Base-by-base conservation (phyloP, 2,888 invertebrate genomes). In the Norana najaformis region DNA sequence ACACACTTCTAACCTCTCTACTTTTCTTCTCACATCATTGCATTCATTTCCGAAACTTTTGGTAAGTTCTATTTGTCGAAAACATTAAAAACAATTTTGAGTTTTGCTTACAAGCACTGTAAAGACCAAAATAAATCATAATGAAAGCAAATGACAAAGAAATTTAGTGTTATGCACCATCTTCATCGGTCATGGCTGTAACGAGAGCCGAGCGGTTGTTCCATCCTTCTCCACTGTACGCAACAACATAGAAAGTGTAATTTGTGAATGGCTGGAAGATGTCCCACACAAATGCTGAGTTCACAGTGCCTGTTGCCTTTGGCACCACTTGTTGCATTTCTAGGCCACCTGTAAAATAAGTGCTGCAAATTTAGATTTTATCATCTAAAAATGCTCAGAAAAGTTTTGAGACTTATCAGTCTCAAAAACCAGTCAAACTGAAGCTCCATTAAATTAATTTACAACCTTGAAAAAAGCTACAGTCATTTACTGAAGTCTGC, bases 131-230 rank as follows among this genome's bases (percentile, higher is more conserved):
- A 41, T 69, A 69, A 30, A 69, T 69, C n/a, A 30, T 13, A 69
- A 53, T 30, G 30, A 53, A 53, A 11, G 3, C 23, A 2, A 30
- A 4, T 13, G 18, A 13, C 18, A 41, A 41, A 41, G 69, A 3
- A n/a, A 8, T 13, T n/a, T n/a, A 30, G 13, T 69, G 69, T 69
- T 85, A 38, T 91, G 89, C 90, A 92, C 92, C 90, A 82, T 88
- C 92, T 89, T 91, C 91, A 35, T 37, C 89, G 14, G 92, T 92
- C 83, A 90, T 36, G 83, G 90, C 89, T 14, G 96, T 95, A 91
- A 97, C 96, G 90, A 95, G 95, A 88, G 96, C 95, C 0, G 97
- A 97, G 93, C 96, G 96, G 92, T 97, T 96, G 93, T 97, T 97
- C 38, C 96, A 97, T 89, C 96, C 96, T 89, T 95, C 95, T 88